A percentile compares a stretch with the other conserved stretches of the same genome.
Evolutionary conservation across 2,113 vertebrate species (phyloP).

Genomic region (Perca schrenkii): DNA sequence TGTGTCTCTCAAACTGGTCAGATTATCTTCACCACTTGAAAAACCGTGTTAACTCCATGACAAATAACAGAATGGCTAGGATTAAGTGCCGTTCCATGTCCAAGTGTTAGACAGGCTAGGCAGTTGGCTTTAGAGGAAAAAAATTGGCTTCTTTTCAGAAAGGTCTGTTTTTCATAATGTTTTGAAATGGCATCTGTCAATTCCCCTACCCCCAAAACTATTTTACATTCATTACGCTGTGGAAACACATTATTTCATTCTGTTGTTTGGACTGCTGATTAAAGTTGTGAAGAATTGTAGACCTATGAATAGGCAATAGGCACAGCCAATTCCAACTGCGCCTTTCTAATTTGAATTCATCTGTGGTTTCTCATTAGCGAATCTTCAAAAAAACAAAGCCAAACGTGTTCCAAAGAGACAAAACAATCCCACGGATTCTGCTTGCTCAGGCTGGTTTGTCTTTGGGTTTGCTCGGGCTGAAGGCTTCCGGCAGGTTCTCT

Average conservation of each 20-base stretch:
- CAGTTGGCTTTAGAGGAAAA: neutral
- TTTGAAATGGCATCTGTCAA: conserved; percentile 24
- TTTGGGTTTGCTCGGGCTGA: conserved; percentile 46
- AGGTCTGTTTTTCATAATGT: conserved; percentile 18
- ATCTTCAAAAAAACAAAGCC: conserved; percentile 19
- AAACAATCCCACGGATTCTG: conserved; percentile 53
- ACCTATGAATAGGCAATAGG: conserved; percentile 65
- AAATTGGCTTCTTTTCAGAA: conserved; percentile 4
- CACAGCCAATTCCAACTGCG: conserved; percentile 33
- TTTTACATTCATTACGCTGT: conserved; percentile 43
- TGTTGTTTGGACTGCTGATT: conserved; percentile 60
- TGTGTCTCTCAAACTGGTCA: conserved; percentile 7
- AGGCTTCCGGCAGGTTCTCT: conserved; percentile 55
- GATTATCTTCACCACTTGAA: conserved; percentile 19
- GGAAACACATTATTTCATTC: conserved; percentile 43
- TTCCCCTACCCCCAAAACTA: conserved; percentile 12
- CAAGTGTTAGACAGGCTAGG: neutral
- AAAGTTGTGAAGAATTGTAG: conserved; percentile 45
- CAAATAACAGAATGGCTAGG: conserved; percentile 23
- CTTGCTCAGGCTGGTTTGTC: conserved; percentile 51
- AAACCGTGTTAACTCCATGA: conserved; percentile 15
- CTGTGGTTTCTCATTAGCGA: conserved; percentile 65
- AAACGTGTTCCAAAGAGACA: conserved; percentile 43
- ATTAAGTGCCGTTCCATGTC: conserved; percentile 2
- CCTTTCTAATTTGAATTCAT: conserved; percentile 42